phyloP scores from a whole-genome alignment of 1,140 invertebrate genomes.

The Drosophila pandora region DNA sequence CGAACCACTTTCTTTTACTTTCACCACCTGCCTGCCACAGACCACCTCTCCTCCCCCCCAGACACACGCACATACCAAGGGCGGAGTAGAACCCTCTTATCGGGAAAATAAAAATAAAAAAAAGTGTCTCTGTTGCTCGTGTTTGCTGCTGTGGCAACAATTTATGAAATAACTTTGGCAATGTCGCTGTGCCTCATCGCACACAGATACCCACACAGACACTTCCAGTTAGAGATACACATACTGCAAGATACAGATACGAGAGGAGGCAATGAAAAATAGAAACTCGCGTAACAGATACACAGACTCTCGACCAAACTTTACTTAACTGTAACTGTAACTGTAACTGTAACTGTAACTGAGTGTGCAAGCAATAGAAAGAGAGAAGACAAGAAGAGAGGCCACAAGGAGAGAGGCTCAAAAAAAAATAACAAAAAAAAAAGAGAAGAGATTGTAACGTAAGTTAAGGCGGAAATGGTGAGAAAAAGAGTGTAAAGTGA shows the following conservation, averaged over 20 bases:
- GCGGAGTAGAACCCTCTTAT: slow-evolving; percentile 1
- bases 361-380: slow-evolving; percentile 71
- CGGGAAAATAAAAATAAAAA: slow-evolving; percentile 9
- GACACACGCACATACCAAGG: slow-evolving; percentile 8
- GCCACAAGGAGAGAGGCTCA: slow-evolving; percentile 18
- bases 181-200: slow-evolving; percentile 38
- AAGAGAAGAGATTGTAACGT: background rate
- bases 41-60: slow-evolving; percentile 36
- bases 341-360: slow-evolving; percentile 44
- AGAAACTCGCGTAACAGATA: slow-evolving; percentile 75
- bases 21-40: slow-evolving; percentile 7
- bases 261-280: slow-evolving; percentile 49
- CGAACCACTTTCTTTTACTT: slow-evolving; percentile 9
- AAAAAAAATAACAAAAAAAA: slow-evolving; percentile 18
- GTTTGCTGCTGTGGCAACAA: slow-evolving; percentile 78
- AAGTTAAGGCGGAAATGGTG: slow-evolving; percentile 6
- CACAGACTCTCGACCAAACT: slow-evolving; percentile 70
- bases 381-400: background rate
- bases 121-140: slow-evolving; percentile 41
- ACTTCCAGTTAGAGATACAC: slow-evolving; percentile 12
- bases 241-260: background rate
- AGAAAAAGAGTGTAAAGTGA: slow-evolving; percentile 20
- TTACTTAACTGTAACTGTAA: slow-evolving; percentile 61
- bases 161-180: slow-evolving; percentile 78
- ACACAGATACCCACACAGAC: slow-evolving; percentile 6